Conservation (phyloP, 2,113 vertebrate genomes). For the Mirza zaza region DNA sequence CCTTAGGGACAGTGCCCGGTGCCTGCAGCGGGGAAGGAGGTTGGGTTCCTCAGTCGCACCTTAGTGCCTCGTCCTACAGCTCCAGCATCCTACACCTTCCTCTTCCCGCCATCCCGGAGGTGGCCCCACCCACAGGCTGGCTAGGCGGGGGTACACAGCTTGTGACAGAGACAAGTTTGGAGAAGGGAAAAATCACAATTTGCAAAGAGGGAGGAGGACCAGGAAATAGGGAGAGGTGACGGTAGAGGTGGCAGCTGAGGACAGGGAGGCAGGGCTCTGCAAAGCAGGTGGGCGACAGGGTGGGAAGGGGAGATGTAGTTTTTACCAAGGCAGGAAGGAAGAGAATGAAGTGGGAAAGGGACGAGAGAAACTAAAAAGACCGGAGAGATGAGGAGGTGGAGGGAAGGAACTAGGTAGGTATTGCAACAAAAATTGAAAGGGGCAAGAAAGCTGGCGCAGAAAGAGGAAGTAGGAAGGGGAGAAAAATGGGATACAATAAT, state of each 20-base stretch:
- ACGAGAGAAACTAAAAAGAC: background rate
- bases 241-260: background rate
- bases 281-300: background rate
- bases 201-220: background rate
- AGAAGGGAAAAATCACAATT: background rate
- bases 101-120: background rate
- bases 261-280: background rate
- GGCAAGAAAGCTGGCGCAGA: background rate
- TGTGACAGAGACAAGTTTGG: background rate
- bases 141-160: background rate
- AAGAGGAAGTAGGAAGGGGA: background rate
- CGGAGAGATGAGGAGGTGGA: background rate
- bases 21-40: background rate
- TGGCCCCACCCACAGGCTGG: background rate
- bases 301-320: background rate
- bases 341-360: background rate
- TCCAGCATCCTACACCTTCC: background rate
- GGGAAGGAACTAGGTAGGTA: background rate
- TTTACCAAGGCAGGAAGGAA: conserved; percentile 31
- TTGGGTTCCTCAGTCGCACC: background rate
- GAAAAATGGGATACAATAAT: background rate
- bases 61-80: background rate
- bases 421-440: background rate
- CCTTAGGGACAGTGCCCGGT: background rate
- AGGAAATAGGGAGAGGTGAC: background rate